These are phyloP conservation scores for Passer montanus DNA, from an alignment of 2,113 vertebrate species.

Conservation along the genomic window DNA sequence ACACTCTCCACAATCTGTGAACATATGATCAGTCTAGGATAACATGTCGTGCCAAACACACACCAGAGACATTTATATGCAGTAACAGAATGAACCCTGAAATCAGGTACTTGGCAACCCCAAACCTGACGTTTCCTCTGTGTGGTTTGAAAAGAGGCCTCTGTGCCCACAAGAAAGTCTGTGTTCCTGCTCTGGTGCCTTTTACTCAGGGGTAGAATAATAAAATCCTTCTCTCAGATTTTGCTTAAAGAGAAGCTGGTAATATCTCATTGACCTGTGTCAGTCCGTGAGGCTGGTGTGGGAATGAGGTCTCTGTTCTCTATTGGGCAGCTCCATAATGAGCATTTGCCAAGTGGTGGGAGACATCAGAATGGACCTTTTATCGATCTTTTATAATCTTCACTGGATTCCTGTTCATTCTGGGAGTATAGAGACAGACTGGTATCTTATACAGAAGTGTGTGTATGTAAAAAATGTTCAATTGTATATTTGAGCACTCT, in stretches of 20 bases:
- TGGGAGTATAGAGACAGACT: background rate
- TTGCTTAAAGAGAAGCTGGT: background rate
- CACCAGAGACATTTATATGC: constrained; percentile 44
- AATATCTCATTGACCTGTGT: background rate
- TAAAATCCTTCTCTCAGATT: background rate
- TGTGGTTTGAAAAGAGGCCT: background rate
- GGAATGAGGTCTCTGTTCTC: background rate
- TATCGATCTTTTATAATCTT: background rate
- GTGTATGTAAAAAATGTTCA: background rate
- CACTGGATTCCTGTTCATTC: background rate
- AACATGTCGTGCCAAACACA: constrained; percentile 65
- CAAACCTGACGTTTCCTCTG: background rate
- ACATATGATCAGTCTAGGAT: constrained; percentile 73
- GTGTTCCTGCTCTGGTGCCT: background rate
- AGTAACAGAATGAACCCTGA: constrained; percentile 59
- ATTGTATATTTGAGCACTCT: background rate
- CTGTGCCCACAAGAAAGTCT: background rate
- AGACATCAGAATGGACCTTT: background rate
- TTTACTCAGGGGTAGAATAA: background rate
- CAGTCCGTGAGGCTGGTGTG: background rate
- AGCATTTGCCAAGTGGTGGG: background rate
- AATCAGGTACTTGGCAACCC: constrained; percentile 43
- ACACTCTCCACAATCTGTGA: constrained; percentile 66
- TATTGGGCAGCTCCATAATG: background rate
- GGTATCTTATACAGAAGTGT: background rate